Conservation (phyloP, 2,797 vertebrate genomes). For the Antrozous pallidus region DNA sequence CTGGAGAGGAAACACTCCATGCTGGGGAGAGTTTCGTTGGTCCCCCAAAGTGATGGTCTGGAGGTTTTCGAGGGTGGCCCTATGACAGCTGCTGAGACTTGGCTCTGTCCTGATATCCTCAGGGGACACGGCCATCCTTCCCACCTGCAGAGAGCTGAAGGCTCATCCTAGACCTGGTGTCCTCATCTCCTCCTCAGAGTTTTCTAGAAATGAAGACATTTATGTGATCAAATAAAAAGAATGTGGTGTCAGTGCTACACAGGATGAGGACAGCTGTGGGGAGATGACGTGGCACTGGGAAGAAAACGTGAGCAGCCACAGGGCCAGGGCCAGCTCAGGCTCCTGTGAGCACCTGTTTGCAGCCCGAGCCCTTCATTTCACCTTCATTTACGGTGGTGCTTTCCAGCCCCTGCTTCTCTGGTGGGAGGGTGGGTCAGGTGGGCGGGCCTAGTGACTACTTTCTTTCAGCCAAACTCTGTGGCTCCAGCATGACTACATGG, state of each 20-base stretch:
- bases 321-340: background rate
- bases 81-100: background rate
- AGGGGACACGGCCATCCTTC: background rate
- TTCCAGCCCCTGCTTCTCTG: background rate
- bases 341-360: background rate
- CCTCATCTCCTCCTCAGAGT: background rate
- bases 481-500: background rate
- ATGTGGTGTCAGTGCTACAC: background rate
- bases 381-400: background rate
- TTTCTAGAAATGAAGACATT: constrained; percentile 4
- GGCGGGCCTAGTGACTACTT: background rate
- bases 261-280: background rate
- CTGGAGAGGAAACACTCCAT: background rate
- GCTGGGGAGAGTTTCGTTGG: background rate
- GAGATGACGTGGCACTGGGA: accelerated
- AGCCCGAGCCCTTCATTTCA: background rate
- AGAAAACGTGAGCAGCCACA: background rate
- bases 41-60: background rate
- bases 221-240: background rate
- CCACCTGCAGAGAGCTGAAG: background rate
- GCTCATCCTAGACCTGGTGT: background rate
- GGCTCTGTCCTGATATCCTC: background rate
- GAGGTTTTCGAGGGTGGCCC: background rate
- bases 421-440: no score
- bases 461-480: background rate